Conservation (phyloP, 1,140 invertebrate species). For the Glossosoma conforme region DNA sequence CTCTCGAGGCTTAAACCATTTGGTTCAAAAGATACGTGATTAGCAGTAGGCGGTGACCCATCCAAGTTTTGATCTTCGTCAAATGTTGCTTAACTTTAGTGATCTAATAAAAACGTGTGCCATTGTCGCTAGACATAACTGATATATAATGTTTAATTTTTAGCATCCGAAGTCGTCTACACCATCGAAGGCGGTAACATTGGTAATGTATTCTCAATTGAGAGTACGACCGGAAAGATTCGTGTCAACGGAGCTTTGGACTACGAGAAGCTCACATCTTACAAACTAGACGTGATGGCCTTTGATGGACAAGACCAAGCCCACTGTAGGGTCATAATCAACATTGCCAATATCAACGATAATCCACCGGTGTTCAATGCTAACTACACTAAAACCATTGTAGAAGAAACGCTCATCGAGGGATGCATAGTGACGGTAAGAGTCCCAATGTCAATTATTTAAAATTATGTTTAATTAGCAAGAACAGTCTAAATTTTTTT, state of each 20-base stretch:
- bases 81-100: too few relatives aligned
- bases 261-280: slow-evolving; percentile 77
- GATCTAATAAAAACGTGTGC: too few relatives aligned
- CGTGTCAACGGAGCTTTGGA: slow-evolving; percentile 71
- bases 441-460: slow-evolving; percentile 6
- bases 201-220: slow-evolving; percentile 72
- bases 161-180: slow-evolving; percentile 72
- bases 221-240: slow-evolving; percentile 74
- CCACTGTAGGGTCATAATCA: slow-evolving; percentile 68
- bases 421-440: slow-evolving; percentile 59
- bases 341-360: slow-evolving; percentile 79
- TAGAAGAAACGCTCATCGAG: slow-evolving; percentile 60
- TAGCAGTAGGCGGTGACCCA: too few relatives aligned
- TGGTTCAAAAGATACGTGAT: too few relatives aligned
- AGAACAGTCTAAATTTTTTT: too few relatives aligned
- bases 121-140: background rate
- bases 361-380: slow-evolving; percentile 72
- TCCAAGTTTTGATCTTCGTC: too few relatives aligned
- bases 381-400: slow-evolving; percentile 61
- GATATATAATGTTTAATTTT: slow-evolving; percentile 12
- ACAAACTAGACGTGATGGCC: slow-evolving; percentile 68
- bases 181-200: slow-evolving; percentile 75
- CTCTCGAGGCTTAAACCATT: too few relatives aligned
- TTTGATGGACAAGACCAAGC: slow-evolving; percentile 75
- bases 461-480: too few relatives aligned